A percentile compares a stretch with the other conserved stretches of the same genome.
phyloP scores from a whole-genome alignment of 2,797 vertebrate genomes.

The Rhabdomys pumilio region DNA sequence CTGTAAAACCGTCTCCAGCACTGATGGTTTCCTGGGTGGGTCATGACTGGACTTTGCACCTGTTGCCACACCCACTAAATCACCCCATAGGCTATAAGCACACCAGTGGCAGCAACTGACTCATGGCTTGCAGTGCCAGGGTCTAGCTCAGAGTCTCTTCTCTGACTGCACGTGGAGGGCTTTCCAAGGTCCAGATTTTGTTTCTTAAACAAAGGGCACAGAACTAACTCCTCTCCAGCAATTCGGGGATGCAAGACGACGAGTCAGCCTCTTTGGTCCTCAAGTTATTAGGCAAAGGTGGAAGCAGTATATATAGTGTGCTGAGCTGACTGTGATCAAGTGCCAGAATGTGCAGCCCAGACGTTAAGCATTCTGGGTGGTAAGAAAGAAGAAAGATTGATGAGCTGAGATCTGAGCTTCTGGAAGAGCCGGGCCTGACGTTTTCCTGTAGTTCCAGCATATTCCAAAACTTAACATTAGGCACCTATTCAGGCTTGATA shows the following conservation, averaged over 20 bases:
- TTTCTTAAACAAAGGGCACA: conserved; percentile 19
- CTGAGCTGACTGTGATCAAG: not conserved
- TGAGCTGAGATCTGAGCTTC: conserved; percentile 21
- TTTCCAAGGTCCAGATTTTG: not conserved
- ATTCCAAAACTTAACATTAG: not conserved
- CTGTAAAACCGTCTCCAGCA: not conserved
- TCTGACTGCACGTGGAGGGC: not conserved
- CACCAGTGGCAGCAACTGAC: not conserved
- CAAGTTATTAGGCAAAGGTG: not conserved
- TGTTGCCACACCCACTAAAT: not conserved
- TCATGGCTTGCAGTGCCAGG: not conserved
- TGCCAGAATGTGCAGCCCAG: not conserved
- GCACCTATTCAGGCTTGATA: not conserved
- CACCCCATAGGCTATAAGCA: not conserved
- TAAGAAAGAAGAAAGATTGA: conserved; percentile 20
- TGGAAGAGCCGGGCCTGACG: not conserved
- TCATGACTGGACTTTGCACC: not conserved
- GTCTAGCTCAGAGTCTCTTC: not conserved
- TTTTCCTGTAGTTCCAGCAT: not conserved
- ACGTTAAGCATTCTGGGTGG: not conserved
- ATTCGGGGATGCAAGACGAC: not conserved
- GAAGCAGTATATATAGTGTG: not conserved
- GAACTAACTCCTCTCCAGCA: not conserved
- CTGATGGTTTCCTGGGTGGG: not conserved
- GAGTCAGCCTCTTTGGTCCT: not conserved